Conservation (phyloP, 2,113 vertebrate genomes). For the Carollia perspicillata region DNA sequence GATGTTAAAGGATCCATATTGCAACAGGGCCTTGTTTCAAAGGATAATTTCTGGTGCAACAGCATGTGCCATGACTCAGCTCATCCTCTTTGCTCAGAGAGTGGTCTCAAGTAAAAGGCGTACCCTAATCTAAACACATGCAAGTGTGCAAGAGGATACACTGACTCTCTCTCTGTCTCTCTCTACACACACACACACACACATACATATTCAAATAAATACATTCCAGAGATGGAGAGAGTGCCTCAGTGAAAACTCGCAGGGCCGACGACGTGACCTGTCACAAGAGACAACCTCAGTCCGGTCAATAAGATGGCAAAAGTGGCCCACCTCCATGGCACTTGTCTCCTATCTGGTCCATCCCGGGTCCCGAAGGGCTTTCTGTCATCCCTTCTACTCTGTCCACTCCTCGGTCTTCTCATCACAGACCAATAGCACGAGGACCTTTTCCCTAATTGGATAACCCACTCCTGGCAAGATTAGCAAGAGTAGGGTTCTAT, state of each 20-base stretch:
- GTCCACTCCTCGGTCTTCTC: background rate
- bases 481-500: background rate
- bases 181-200: too few relatives aligned
- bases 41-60: background rate
- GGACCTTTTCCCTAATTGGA: background rate
- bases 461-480: background rate
- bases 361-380: background rate
- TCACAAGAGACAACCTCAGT: background rate
- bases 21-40: background rate
- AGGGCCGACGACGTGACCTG: background rate
- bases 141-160: background rate
- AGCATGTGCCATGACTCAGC: background rate
- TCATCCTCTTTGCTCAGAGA: background rate
- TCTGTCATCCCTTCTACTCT: background rate
- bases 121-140: background rate
- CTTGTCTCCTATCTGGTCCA: background rate
- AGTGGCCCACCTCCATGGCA: background rate
- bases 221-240: background rate
- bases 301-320: background rate
- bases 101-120: background rate
- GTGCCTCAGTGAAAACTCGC: background rate
- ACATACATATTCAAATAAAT: background rate
- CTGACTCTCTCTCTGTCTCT: too few relatives aligned
- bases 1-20: background rate
- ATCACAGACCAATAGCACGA: background rate